A percentile compares a stretch with the other conserved stretches of the same genome.
Conservation (phyloP, 2,113 vertebrate species). For the Orientallactaga bullata region DNA sequence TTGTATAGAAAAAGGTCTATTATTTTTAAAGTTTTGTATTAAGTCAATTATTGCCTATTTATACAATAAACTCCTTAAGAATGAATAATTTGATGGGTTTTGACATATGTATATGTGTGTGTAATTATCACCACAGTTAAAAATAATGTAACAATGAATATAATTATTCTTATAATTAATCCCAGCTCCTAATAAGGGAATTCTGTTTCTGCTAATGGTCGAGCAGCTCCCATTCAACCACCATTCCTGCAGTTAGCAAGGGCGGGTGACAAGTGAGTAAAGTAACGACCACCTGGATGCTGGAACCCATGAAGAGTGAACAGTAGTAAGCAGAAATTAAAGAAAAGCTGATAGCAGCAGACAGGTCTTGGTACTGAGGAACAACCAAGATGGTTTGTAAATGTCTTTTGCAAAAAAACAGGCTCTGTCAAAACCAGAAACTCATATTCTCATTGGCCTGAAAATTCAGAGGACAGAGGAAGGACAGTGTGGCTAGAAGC, state of each 20-base stretch:
- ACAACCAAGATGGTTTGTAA: background rate
- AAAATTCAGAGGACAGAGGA: background rate
- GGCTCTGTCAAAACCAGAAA: background rate
- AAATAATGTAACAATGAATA: background rate
- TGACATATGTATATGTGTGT: background rate
- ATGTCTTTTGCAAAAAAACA: background rate
- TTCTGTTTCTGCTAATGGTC: background rate
- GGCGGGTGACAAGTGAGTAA: background rate
- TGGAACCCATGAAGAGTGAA: background rate
- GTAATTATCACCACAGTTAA: constrained; percentile 14
- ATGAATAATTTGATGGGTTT: background rate
- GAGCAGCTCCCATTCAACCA: background rate
- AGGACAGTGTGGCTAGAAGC: background rate
- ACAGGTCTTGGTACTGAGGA: background rate
- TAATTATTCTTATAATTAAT: background rate
- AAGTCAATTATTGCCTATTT: background rate
- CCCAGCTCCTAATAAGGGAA: background rate
- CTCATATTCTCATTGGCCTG: background rate
- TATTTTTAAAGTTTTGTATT: constrained; percentile 35
- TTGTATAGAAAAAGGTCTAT: background rate
- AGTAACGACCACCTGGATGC: background rate
- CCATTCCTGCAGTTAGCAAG: background rate
- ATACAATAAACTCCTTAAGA: background rate
- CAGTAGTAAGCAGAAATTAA: background rate
- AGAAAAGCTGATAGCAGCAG: background rate